Conservation (phyloP, 2,888 invertebrate genomes). For the Erebia aethiops region DNA sequence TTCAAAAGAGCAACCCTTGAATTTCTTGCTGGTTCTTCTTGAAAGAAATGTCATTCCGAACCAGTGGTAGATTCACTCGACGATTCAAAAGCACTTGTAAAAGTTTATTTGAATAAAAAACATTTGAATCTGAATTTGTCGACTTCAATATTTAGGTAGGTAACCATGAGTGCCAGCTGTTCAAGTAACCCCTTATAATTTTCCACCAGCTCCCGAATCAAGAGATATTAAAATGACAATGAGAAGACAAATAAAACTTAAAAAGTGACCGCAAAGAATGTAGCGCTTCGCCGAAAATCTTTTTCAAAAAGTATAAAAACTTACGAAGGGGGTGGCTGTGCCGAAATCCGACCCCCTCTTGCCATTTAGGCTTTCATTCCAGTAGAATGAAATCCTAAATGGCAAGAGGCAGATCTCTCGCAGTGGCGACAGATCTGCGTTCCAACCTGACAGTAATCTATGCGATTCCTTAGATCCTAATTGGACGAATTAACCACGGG, state of each 20-base stretch:
- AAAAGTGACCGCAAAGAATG: slow-evolving; percentile 43
- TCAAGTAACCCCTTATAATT: not conserved
- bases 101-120: too few relatives aligned
- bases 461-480: too few relatives aligned
- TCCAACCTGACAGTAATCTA: not conserved
- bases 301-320: slow-evolving; percentile 64
- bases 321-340: slow-evolving; percentile 69
- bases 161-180: not conserved
- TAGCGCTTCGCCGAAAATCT: slow-evolving; percentile 66
- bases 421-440: not conserved
- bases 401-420: too few relatives aligned
- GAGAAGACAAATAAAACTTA: slow-evolving; percentile 39
- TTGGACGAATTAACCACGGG: too few relatives aligned
- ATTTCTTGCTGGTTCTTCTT: too few relatives aligned
- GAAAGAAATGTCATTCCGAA: too few relatives aligned
- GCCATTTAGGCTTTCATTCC: slow-evolving; percentile 36
- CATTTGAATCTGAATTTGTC: too few relatives aligned
- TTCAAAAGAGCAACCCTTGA: too few relatives aligned
- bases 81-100: too few relatives aligned
- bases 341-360: slow-evolving; percentile 74
- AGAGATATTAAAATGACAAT: slow-evolving; percentile 38
- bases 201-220: not conserved
- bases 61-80: too few relatives aligned
- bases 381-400: too few relatives aligned
- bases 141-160: not conserved